These are phyloP conservation scores for Bombus fervidus DNA, from an alignment of 1,140 invertebrate species.

Conservation along the genomic window DNA sequence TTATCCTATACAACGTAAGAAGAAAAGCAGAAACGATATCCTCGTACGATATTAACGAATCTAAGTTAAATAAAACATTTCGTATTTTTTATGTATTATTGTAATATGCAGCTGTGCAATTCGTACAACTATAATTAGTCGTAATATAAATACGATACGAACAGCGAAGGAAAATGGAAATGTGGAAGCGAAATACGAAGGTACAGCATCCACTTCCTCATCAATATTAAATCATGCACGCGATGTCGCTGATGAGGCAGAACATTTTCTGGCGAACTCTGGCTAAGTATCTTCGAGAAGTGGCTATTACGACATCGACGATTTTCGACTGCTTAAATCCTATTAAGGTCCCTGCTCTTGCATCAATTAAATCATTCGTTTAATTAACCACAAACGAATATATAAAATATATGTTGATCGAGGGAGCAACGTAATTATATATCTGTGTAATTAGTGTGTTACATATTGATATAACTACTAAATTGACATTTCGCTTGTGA, in stretches of 20 bases:
- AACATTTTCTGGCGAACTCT: neutral
- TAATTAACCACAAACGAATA: neutral
- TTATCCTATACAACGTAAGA: too few species aligned
- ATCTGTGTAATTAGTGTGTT: too few species aligned
- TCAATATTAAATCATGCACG: constrained; percentile 35
- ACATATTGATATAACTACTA: neutral
- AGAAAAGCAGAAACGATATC: too few species aligned
- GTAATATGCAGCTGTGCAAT: neutral
- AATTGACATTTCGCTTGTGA: neutral
- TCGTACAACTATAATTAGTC: neutral
- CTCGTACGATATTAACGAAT: too few species aligned
- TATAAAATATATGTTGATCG: too few species aligned
- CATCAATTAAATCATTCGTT: neutral
- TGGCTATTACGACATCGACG: neutral
- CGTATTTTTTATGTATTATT: neutral
- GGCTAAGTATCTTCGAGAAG: neutral
- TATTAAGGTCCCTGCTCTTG: neutral
- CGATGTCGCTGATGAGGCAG: constrained; percentile 24
- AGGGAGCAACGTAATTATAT: too few species aligned
- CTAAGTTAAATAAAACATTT: too few species aligned
- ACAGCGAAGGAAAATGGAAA: neutral
- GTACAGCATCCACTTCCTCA: constrained; percentile 3
- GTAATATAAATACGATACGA: neutral
- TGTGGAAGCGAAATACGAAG: neutral
- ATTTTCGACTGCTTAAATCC: constrained; percentile 10